Evolutionary conservation across 2,797 vertebrate genomes (phyloP).

Genomic region (Hephaestus fuliginosus): DNA sequence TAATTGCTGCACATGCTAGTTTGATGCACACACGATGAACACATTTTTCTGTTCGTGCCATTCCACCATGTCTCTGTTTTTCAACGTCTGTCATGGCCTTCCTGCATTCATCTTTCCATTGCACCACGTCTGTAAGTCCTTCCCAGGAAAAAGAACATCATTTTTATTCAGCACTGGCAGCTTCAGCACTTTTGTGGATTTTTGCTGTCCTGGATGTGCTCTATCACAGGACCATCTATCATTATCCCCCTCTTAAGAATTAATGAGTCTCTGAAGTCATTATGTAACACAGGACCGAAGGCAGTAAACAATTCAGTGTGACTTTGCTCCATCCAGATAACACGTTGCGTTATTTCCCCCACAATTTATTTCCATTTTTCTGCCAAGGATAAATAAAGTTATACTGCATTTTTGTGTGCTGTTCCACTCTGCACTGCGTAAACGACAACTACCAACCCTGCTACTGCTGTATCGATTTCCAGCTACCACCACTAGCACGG

Average conservation of each 20-base stretch:
- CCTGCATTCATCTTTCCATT: conserved; percentile 45
- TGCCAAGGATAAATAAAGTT: conserved; percentile 10
- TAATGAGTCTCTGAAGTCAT: conserved; percentile 45
- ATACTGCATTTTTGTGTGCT: background rate
- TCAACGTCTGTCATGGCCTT: conserved; percentile 37
- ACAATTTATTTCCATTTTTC: conserved; percentile 10
- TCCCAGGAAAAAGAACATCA: conserved; percentile 54
- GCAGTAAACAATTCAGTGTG: conserved; percentile 19
- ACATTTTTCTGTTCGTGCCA: conserved; percentile 44
- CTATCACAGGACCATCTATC: conserved; percentile 50
- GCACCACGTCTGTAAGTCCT: conserved; percentile 32
- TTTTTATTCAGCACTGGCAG: conserved; percentile 49
- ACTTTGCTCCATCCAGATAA: conserved; percentile 22
- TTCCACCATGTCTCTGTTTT: conserved; percentile 32
- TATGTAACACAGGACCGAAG: conserved; percentile 44
- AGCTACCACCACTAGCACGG: too few relatives aligned
- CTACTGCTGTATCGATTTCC: background rate
- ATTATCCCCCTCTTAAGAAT: conserved; percentile 29
- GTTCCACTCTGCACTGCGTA: background rate
- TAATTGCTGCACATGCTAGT: background rate
- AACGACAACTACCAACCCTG: background rate
- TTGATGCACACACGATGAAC: conserved; percentile 28
- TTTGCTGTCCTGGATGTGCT: conserved; percentile 43
- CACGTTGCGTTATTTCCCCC: background rate
- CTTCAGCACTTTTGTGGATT: conserved; percentile 49